Evolutionary conservation across 2,797 vertebrate genomes (phyloP).

Genomic region (Silurus aristotelis): DNA sequence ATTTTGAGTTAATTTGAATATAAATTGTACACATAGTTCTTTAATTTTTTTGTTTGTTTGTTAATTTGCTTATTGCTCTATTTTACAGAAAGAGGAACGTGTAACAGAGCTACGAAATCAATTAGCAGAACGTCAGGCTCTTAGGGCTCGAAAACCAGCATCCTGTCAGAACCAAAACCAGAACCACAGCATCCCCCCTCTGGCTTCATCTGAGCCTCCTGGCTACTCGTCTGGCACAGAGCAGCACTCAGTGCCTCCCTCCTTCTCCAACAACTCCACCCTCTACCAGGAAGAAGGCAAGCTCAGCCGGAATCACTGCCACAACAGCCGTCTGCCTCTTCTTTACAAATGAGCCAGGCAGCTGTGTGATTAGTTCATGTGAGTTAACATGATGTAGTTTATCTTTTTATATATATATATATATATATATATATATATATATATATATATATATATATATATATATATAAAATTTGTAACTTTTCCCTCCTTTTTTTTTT

Average conservation of each 20-base stretch:
- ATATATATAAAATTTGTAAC: background rate
- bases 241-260: conserved; percentile 76
- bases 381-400: conserved; percentile 21
- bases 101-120: conserved; percentile 89
- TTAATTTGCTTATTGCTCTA: background rate
- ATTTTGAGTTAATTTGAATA: background rate
- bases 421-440: too few species aligned
- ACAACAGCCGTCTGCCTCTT: conserved; percentile 89
- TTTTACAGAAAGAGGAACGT: conserved; percentile 85
- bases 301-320: conserved; percentile 89
- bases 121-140: conserved; percentile 85
- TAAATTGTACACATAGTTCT: background rate
- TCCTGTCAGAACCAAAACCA: conserved; percentile 66
- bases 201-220: conserved; percentile 73
- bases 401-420: background rate
- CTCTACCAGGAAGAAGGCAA: conserved; percentile 85
- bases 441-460: too few species aligned
- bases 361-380: background rate
- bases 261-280: conserved; percentile 79
- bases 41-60: background rate
- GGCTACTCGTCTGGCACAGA: conserved; percentile 71
- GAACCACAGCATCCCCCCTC: conserved; percentile 66
- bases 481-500: conserved; percentile 9
- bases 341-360: conserved; percentile 82
- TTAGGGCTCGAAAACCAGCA: conserved; percentile 82